Conservation (phyloP, 2,797 vertebrate species). For the Neosalanx taihuensis region DNA sequence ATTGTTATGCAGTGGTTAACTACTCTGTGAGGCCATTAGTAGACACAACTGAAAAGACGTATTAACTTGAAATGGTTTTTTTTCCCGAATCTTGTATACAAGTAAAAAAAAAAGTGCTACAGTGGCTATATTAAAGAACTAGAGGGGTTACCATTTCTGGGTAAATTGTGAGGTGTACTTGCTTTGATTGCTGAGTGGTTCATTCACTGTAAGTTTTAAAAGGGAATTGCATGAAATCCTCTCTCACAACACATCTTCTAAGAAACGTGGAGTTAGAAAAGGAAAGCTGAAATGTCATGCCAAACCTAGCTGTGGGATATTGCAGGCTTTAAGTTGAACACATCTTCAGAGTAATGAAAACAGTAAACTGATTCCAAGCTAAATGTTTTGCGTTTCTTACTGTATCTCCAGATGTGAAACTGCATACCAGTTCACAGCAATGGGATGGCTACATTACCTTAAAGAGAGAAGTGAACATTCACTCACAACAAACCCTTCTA, state of each 20-base stretch:
- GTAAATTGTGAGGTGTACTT: too few relatives aligned
- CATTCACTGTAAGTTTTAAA: too few relatives aligned
- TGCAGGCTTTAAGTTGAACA: neutral
- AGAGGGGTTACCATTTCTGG: too few relatives aligned
- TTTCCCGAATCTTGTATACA: neutral
- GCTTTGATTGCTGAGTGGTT: too few relatives aligned
- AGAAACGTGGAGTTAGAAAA: neutral
- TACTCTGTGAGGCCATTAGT: constrained; percentile 35
- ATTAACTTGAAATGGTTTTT: constrained; percentile 1
- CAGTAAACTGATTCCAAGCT: constrained; percentile 5
- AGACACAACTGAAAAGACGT: constrained; percentile 30
- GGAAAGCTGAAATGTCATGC: constrained; percentile 10
- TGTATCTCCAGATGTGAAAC: constrained; percentile 16
- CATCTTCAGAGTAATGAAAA: constrained; percentile 14
- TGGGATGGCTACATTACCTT: constrained; percentile 18
- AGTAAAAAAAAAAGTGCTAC: neutral
- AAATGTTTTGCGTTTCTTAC: constrained; percentile 23
- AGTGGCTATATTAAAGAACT: neutral
- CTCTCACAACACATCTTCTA: neutral
- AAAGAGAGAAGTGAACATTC: constrained; percentile 9
- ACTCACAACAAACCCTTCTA: neutral
- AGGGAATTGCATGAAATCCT: neutral
- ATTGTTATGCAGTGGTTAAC: constrained; percentile 52
- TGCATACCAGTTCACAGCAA: constrained; percentile 18
- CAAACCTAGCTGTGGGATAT: constrained; percentile 15